A percentile compares a stretch with the other conserved stretches of the same genome.
Evolutionary conservation across 2,797 vertebrate species (phyloP).

Genomic region (Adelosebastes latens): DNA sequence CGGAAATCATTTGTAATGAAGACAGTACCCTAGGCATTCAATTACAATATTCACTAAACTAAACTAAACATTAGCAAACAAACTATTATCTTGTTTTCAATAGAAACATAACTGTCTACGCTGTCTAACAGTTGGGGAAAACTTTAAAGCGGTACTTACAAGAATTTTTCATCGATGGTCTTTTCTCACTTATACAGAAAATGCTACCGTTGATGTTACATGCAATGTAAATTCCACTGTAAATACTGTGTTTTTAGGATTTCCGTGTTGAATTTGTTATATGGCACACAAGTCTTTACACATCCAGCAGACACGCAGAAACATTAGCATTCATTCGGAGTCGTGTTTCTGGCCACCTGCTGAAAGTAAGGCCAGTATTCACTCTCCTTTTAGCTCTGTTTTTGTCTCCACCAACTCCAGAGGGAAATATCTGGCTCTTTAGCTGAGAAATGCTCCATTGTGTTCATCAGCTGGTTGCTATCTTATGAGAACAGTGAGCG

Average conservation of each 20-base stretch:
- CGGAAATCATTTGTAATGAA: neutral
- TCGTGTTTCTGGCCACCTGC: too few relatives aligned
- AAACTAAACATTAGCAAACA: neutral
- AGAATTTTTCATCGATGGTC: neutral
- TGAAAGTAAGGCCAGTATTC: too few relatives aligned
- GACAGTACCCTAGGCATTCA: neutral
- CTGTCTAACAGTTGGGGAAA: neutral
- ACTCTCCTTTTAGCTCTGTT: too few relatives aligned
- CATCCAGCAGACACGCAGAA: too few relatives aligned
- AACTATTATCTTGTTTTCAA: neutral
- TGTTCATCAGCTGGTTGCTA: too few relatives aligned
- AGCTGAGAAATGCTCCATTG: too few relatives aligned
- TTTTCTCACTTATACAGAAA: neutral
- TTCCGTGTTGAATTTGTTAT: neutral
- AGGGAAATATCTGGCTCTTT: too few relatives aligned
- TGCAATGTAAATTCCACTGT: neutral
- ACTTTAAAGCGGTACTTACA: too few relatives aligned
- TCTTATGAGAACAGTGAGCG: too few relatives aligned
- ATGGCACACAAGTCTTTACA: neutral
- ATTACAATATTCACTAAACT: neutral
- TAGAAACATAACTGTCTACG: neutral
- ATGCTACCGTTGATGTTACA: neutral
- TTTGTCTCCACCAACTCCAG: too few relatives aligned
- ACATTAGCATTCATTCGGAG: too few relatives aligned
- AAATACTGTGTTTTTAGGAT: neutral